These are phyloP conservation scores for Patiria pectinifera DNA, from an alignment of 53 echinoderm and acorn worm species.

Conservation along the genomic window DNA sequence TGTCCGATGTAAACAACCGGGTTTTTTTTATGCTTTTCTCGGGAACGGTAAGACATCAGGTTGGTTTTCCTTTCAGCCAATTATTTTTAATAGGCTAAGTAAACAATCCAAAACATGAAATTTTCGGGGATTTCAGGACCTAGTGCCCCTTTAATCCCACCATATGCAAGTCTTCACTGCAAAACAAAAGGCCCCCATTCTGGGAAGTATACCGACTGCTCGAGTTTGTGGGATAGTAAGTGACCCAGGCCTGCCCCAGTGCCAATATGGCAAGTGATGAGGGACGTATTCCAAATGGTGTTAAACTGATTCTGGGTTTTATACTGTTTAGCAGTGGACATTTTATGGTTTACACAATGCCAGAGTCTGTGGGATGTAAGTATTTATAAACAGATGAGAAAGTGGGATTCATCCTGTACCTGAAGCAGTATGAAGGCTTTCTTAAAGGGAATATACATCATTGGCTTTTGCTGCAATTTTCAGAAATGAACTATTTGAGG, in stretches of 20 bases:
- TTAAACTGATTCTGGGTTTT: not conserved
- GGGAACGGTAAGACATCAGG: too few species aligned
- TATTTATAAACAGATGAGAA: not conserved
- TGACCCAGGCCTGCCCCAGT: not conserved
- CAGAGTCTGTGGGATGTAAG: not conserved
- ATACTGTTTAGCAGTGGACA: not conserved
- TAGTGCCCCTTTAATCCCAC: too few species aligned
- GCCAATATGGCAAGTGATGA: conserved; percentile 6
- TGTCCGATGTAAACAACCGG: too few species aligned
- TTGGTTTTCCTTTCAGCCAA: too few species aligned
- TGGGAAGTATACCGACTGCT: not conserved
- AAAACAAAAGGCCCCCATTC: not conserved
- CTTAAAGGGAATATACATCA: too few species aligned
- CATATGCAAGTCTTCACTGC: not conserved
- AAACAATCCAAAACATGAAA: too few species aligned
- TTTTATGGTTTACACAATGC: not conserved
- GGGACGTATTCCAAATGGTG: not conserved
- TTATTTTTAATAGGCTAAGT: too few species aligned
- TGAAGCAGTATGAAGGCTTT: not conserved
- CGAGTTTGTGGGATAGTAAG: not conserved
- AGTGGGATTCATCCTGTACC: not conserved
- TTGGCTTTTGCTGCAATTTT: too few species aligned
- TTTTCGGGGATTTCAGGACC: too few species aligned
- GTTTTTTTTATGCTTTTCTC: too few species aligned
- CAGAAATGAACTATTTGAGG: too few species aligned